Conservation (phyloP, 1,140 invertebrate genomes). For the Drosophila obscura region DNA sequence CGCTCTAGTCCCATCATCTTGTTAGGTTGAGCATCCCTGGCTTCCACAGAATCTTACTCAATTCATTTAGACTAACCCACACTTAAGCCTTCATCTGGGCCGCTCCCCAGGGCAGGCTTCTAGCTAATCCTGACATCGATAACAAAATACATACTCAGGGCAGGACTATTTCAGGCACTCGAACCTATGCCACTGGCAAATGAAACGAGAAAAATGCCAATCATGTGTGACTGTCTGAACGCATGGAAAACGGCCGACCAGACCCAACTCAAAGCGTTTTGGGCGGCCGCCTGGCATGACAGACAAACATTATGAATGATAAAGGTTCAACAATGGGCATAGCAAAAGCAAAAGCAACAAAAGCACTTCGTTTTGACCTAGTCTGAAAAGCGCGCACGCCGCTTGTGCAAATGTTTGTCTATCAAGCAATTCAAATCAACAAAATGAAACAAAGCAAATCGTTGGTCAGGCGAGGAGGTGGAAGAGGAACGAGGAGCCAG, state of each 20-base stretch:
- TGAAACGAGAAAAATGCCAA: slow-evolving; percentile 63
- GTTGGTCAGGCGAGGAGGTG: neutral
- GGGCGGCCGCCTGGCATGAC: slow-evolving; percentile 58
- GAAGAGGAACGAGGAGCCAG: slow-evolving; percentile 1
- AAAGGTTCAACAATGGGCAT: slow-evolving; percentile 63
- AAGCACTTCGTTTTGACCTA: slow-evolving; percentile 12
- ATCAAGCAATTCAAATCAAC: slow-evolving; percentile 58
- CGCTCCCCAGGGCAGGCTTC: slow-evolving; percentile 5
- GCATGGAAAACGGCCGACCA: neutral
- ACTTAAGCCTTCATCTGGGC: slow-evolving; percentile 38
- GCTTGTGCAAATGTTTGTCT: slow-evolving; percentile 58
- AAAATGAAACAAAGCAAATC: slow-evolving; percentile 23
- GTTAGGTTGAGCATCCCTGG: slow-evolving; percentile 6
- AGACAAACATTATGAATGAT: slow-evolving; percentile 74
- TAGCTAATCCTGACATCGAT: slow-evolving; percentile 34
- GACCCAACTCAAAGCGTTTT: slow-evolving; percentile 67
- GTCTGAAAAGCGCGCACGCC: slow-evolving; percentile 46
- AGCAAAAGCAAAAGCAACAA: slow-evolving; percentile 40
- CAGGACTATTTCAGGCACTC: slow-evolving; percentile 30
- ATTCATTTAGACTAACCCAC: slow-evolving; percentile 30
- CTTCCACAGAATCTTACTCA: slow-evolving; percentile 18
- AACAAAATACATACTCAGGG: slow-evolving; percentile 20
- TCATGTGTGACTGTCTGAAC: slow-evolving; percentile 29
- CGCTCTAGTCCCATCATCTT: slow-evolving; percentile 17
- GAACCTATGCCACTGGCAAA: slow-evolving; percentile 17